A percentile compares a stretch with the other conserved stretches of the same genome.
phyloP scores from a whole-genome alignment of 2,888 invertebrate genomes.

The Fissipunctia ypsillon region DNA sequence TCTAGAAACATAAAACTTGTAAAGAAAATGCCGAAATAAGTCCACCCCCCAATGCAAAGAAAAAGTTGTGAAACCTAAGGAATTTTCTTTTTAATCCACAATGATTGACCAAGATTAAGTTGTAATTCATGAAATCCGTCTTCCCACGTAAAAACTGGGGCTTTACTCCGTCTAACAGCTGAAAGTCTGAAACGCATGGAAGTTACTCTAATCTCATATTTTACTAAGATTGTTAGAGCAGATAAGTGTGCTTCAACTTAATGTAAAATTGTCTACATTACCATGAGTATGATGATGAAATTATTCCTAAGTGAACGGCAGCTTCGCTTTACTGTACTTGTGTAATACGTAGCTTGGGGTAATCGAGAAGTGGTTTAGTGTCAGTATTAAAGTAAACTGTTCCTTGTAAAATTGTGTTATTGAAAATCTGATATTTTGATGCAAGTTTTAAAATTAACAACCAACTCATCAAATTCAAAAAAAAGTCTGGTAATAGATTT shows the following conservation, averaged over 20 bases:
- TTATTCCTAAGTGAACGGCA: constrained; percentile 61
- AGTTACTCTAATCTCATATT: constrained; percentile 47
- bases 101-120: constrained; percentile 30
- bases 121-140: constrained; percentile 32
- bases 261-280: constrained; percentile 64
- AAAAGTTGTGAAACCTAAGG: neutral
- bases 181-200: constrained; percentile 20
- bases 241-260: constrained; percentile 58
- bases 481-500: no score
- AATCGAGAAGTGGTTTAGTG: constrained; percentile 34
- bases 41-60: neutral
- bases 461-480: no score
- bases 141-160: constrained; percentile 12
- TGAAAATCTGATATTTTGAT: neutral
- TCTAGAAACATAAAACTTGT: neutral
- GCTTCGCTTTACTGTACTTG: constrained; percentile 47
- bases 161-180: neutral
- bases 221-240: constrained; percentile 45
- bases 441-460: neutral
- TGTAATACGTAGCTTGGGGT: constrained; percentile 36
- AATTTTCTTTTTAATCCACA: constrained; percentile 30
- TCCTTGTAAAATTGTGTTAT: constrained; percentile 9
- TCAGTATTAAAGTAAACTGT: constrained; percentile 22
- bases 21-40: neutral
- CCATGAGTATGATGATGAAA: constrained; percentile 61